Evolutionary conservation across 2,113 vertebrate genomes (phyloP).

Genomic region (Ondatra zibethicus): DNA sequence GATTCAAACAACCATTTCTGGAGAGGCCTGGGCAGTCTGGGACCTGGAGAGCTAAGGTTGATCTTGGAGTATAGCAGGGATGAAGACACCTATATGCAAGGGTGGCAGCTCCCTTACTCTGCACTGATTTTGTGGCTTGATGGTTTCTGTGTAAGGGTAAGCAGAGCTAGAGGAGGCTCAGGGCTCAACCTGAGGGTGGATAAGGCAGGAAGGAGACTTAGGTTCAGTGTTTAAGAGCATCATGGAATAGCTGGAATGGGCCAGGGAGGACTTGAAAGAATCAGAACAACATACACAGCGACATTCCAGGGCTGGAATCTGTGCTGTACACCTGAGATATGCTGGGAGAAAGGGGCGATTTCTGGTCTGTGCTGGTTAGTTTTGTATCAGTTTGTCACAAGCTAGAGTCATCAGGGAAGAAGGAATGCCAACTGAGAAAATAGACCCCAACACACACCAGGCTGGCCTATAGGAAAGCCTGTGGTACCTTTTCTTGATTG

Average conservation of each 20-base stretch:
- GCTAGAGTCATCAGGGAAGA: background rate
- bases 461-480: background rate
- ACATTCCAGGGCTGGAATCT: rapidly evolving
- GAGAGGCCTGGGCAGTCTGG: rapidly evolving
- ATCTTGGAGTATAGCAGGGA: rapidly evolving
- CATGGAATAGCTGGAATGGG: rapidly evolving
- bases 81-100: too few relatives aligned
- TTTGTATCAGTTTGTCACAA: background rate
- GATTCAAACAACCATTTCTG: background rate
- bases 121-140: background rate
- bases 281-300: background rate
- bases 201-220: background rate
- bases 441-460: background rate
- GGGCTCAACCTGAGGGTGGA: background rate
- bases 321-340: background rate
- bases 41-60: background rate
- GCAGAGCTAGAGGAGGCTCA: background rate
- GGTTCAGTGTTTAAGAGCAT: background rate
- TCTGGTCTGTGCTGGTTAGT: background rate
- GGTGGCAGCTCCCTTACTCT: background rate
- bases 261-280: background rate
- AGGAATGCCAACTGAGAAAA: too few relatives aligned
- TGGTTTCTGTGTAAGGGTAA: background rate
- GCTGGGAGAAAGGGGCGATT: background rate
- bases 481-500: background rate